phyloP scores from a whole-genome alignment of 2,113 vertebrate species.

The Salvelinus namaycush region DNA sequence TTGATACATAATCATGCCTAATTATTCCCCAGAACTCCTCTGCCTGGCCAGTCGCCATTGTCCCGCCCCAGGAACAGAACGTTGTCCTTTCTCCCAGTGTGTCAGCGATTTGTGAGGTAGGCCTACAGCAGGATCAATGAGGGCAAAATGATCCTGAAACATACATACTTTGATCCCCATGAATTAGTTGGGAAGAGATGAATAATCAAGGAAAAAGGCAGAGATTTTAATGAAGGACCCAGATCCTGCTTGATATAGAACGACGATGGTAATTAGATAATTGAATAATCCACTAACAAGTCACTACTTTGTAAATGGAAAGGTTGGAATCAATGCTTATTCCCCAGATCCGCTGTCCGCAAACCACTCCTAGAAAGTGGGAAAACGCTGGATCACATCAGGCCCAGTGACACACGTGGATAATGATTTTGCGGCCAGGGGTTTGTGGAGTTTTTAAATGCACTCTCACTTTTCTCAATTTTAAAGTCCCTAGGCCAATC shows the following conservation, averaged over 20 bases:
- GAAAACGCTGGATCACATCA: not conserved
- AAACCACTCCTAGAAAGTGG: too few species aligned
- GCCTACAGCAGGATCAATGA: not conserved
- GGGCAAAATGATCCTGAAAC: not conserved
- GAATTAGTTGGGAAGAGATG: not conserved
- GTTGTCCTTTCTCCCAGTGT: not conserved
- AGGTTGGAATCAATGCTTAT: not conserved
- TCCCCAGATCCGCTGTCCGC: not conserved
- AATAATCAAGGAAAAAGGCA: not conserved
- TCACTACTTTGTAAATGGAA: slow-evolving; percentile 12
- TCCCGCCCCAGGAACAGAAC: not conserved
- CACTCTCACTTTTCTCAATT: not conserved
- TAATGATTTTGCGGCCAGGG: not conserved
- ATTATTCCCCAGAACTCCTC: too few species aligned
- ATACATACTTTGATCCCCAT: not conserved
- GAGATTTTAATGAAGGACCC: slow-evolving; percentile 4
- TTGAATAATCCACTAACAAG: slow-evolving; percentile 16
- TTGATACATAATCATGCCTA: too few species aligned
- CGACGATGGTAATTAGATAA: slow-evolving; percentile 9
- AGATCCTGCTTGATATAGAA: not conserved
- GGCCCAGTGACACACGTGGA: not conserved
- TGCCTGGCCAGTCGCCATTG: too few species aligned
- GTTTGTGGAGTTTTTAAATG: not conserved
- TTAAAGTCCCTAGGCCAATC: not conserved
- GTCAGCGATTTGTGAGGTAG: not conserved